Conservation (phyloP, 2,888 invertebrate species). For the Glyphotaelius pellucidus region DNA sequence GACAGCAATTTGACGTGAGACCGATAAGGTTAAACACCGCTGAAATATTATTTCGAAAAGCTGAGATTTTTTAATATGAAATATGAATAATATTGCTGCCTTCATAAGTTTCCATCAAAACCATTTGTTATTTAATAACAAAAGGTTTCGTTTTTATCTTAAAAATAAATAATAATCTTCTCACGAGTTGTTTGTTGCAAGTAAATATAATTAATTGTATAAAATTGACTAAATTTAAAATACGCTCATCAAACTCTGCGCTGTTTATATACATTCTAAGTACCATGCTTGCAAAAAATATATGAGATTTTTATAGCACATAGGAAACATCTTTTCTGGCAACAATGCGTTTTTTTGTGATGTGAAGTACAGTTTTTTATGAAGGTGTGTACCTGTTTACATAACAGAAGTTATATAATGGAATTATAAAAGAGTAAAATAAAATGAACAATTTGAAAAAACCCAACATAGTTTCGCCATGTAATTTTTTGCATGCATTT, state of each 20-base stretch:
- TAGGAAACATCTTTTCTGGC: not conserved
- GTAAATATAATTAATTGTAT: not conserved
- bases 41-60: not conserved
- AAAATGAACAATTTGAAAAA: not conserved
- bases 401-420: not conserved
- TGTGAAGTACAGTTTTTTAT: not conserved
- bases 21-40: not conserved
- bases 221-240: not conserved
- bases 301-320: not conserved
- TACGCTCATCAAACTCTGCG: not conserved
- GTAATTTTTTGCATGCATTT: not conserved
- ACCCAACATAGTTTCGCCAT: not conserved
- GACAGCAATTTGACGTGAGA: conserved; percentile 10
- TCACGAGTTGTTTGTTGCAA: not conserved
- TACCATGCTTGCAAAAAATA: not conserved
- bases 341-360: not conserved
- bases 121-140: not conserved
- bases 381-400: not conserved
- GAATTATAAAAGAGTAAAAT: no score
- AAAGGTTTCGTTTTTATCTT: not conserved
- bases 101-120: not conserved
- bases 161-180: not conserved
- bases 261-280: not conserved
- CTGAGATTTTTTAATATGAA: not conserved
- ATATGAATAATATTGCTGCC: not conserved